Evolutionary conservation across 1,140 invertebrate genomes (phyloP), one percentile per base, ranked within the genome.

Genomic region (Lasioglossum albipes): DNA sequence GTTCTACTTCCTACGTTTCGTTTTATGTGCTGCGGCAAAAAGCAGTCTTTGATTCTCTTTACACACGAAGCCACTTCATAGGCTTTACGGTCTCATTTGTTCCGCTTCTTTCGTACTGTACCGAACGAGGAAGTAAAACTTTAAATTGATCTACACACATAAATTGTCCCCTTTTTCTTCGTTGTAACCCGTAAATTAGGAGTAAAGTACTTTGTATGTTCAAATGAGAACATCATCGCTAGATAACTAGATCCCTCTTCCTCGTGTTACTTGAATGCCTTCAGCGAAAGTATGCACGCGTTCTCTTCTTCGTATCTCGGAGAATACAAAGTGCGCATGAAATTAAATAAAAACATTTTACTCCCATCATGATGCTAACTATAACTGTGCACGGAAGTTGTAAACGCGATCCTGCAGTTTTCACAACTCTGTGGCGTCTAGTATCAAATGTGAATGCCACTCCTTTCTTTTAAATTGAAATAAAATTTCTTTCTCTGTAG

Each of bases 1-100:
- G 75, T 78, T 77, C 67, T 77, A 52, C 67, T 77, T 77, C 75
- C 75, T 71, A 70, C 57, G 68, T 78, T 78, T 71, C 75, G 57
- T 78, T 78, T 78, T 78, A 71, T 45, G 41, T 42, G 75, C 27
- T 52, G 49, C 45, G 57, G 31, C 41, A 78, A 71, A 31, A 71
- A 78, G 67, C 49, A 61, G 75, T 71, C 57, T 59, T 78, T 52
- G 57, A 78, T 31, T 36, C 64, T 75, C 74, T 75, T 75, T 57
- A n/a, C 42, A 54, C 41, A 41, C 62, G 64, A 75, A 57, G 64
- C 68, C 57, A 71, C 57, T 78, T 78, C 67, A 41, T 41, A 71
- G 68, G 42, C 68, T 71, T 71, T 78, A 78, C n/a, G 75, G 42
- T 62, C 54, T 61, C 68, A 71, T 78, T 78, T 78, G 54, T 78